These are phyloP conservation scores for Drosophila macrospina DNA, from an alignment of 2,888 invertebrate genomes.

Conservation along the genomic window DNA sequence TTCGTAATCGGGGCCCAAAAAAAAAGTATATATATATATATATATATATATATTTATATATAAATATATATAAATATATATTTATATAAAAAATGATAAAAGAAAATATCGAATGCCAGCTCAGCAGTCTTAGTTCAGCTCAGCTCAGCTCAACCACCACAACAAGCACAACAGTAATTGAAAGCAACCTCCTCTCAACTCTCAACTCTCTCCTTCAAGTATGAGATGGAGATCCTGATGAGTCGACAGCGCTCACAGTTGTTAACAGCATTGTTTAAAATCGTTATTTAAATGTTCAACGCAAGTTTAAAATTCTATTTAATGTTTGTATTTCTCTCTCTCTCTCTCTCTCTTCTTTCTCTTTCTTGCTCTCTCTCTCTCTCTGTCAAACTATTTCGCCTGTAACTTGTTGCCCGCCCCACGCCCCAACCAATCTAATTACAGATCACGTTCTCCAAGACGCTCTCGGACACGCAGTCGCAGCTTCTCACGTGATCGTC, in stretches of 20 bases:
- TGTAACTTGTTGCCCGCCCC: background rate
- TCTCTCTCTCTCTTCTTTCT: constrained; percentile 32
- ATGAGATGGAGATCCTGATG: constrained; percentile 15
- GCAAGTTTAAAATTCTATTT: constrained; percentile 54
- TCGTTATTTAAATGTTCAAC: constrained; percentile 27
- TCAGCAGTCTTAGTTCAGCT: constrained; percentile 9
- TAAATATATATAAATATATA: background rate
- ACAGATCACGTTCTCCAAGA: constrained; percentile 85
- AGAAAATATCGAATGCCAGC: constrained; percentile 6
- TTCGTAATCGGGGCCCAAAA: constrained; percentile 19
- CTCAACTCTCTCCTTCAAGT: constrained; percentile 26
- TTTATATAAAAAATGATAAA: background rate
- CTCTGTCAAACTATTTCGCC: constrained; percentile 9
- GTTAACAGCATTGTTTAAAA: constrained; percentile 30
- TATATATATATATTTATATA: too few relatives aligned
- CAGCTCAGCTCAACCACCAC: constrained; percentile 33
- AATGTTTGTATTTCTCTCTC: constrained; percentile 63
- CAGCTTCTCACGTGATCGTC: constrained; percentile 87
- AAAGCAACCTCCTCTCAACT: constrained; percentile 36
- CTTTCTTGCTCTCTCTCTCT: constrained; percentile 30
- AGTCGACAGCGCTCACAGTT: constrained; percentile 8
- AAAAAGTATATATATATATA: background rate
- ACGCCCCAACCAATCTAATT: constrained; percentile 58
- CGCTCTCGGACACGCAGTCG: constrained; percentile 86
- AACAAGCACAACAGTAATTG: constrained; percentile 20